Conservation (phyloP, 1,140 invertebrate species). For the Geopemphigus sp. region DNA sequence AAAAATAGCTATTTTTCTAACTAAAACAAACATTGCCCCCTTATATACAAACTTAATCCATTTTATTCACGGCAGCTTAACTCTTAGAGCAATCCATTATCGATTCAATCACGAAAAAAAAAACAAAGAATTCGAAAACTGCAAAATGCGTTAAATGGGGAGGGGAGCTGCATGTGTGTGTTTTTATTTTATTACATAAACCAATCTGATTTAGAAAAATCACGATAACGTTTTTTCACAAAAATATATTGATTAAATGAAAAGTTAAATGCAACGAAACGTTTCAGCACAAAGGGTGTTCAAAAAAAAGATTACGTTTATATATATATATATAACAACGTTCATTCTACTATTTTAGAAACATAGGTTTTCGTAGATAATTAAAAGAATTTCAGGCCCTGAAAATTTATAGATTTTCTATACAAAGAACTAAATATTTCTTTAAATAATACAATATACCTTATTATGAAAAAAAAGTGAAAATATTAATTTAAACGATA, state of each 20-base stretch:
- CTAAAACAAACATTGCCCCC: not conserved
- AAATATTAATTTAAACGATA: no score
- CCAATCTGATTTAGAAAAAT: not conserved
- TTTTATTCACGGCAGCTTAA: not conserved
- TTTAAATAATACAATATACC: no score
- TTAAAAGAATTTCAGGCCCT: not conserved
- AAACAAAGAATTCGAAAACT: not conserved
- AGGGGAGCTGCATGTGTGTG: not conserved
- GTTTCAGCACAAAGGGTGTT: not conserved
- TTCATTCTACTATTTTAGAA: no score
- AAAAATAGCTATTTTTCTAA: not conserved
- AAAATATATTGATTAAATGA: not conserved
- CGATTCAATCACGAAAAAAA: not conserved
- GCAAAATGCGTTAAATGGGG: not conserved
- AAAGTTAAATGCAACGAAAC: not conserved
- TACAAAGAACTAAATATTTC: no score
- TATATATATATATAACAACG: not conserved
- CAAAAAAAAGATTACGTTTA: not conserved
- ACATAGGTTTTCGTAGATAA: no score
- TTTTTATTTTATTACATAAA: not conserved
- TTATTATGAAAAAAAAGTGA: no score
- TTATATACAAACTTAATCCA: not conserved
- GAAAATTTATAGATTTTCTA: no score
- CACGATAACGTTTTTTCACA: not conserved
- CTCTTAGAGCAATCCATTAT: constrained; percentile 2